Conservation (phyloP, 2,113 vertebrate species). For the Rousettus leschenaultii region DNA sequence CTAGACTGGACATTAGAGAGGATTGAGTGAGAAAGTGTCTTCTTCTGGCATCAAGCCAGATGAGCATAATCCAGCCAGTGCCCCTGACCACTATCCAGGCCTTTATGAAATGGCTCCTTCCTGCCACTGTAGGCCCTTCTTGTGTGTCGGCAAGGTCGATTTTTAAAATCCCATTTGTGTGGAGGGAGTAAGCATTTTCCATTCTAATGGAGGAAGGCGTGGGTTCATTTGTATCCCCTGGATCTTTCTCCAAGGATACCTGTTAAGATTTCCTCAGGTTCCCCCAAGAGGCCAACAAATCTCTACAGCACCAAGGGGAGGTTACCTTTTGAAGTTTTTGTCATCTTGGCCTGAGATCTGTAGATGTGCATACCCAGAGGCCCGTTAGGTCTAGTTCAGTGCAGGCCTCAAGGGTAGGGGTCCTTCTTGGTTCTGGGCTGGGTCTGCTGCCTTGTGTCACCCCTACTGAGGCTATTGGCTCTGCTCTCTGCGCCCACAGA, state of each 20-base stretch:
- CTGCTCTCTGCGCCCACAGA: background rate
- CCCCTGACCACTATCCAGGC: accelerated
- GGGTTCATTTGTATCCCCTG: background rate
- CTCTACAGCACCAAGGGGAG: background rate
- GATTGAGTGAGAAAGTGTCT: background rate
- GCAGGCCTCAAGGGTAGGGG: accelerated
- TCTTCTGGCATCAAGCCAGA: background rate
- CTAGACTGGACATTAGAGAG: background rate
- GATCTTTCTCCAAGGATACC: background rate
- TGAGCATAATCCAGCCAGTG: no score
- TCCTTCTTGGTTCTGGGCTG: background rate
- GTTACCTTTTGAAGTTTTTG: background rate
- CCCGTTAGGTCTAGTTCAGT: background rate
- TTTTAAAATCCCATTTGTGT: background rate
- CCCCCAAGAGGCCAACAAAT: background rate
- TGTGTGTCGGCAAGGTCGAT: background rate
- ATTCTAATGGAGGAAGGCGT: background rate
- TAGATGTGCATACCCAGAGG: accelerated
- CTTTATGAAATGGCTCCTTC: background rate
- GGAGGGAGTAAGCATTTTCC: background rate
- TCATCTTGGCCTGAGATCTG: background rate
- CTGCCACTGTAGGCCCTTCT: accelerated
- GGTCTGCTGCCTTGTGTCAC: background rate
- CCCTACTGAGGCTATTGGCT: background rate
- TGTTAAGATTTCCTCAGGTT: background rate